Evolutionary conservation across 1,140 invertebrate species (phyloP).

Genomic region (Lepidurus couesii): DNA sequence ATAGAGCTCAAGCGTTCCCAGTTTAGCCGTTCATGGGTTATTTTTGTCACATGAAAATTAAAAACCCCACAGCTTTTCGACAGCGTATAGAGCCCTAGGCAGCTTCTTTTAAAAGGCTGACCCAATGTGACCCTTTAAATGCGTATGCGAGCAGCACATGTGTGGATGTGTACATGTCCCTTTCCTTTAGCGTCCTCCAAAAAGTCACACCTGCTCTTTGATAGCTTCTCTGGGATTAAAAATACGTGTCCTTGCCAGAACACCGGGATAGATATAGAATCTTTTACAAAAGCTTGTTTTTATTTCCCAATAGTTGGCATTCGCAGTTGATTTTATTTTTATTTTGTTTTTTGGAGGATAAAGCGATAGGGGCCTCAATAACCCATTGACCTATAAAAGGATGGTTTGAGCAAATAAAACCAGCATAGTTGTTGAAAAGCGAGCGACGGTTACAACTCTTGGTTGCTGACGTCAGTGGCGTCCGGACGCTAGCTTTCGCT

Average conservation of each 20-base stretch:
- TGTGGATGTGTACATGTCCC: neutral
- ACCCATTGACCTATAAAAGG: neutral
- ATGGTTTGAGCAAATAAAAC: neutral
- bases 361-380: neutral
- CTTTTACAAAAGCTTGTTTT: too few relatives aligned
- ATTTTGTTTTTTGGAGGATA: too few relatives aligned
- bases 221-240: neutral
- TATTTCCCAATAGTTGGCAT: too few relatives aligned
- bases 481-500: neutral
- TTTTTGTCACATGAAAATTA: neutral
- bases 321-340: too few relatives aligned
- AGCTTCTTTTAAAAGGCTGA: conserved; percentile 3
- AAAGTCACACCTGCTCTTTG: conserved; percentile 9
- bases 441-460: conserved; percentile 4
- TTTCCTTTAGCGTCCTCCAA: neutral
- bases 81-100: neutral
- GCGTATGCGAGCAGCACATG: conserved; percentile 17
- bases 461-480: conserved; percentile 2
- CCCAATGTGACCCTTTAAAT: conserved; percentile 22
- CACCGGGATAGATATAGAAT: too few relatives aligned
- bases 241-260: too few relatives aligned
- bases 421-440: neutral
- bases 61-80: conserved; percentile 1
- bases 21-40: neutral
- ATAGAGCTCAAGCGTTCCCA: neutral